Evolutionary conservation across 2,888 invertebrate genomes (phyloP), one percentile per base, ranked within the genome.

Genomic region (Agriopis aurantiaria): DNA sequence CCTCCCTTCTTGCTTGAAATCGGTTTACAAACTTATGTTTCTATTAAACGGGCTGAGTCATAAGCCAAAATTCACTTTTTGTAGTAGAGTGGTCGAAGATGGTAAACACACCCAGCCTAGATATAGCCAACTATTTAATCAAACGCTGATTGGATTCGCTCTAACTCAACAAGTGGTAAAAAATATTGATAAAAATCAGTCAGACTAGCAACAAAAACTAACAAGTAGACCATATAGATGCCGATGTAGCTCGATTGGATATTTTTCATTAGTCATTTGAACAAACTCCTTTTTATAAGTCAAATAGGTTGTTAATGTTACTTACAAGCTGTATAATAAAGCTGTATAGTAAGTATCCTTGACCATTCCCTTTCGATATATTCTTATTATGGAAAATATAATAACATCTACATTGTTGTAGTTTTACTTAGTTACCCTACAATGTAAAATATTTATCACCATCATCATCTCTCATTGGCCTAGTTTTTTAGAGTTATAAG

Each of bases 141-240:
- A 57, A 43, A 43, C 7, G 52, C 11, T 60, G 17, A 65, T 59
- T 69, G 48, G 55, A 45, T 68, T 49, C 6, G 56, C 12, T 51
- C 11, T 33, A 45, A 58, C 6, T 7, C 12, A 51, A 61, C 17
- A 56, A 51, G 51, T 40, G 17, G 11, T 41, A 64, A 72, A 71
- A 72, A 68, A 71, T 58, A 52, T 43, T 4, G 71, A 73, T 71
- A 61, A 58, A 23, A 45, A 75, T 73, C 71, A 62, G 58, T 66
- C 64, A 69, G 67, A 72, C 71, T 43, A 14, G 12, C n/a, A 12
- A 72, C 59, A 75, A 75, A 73, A 75, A 51, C 52, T 23, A 53
- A 40, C 10, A 10, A 40, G 55, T 17, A 65, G 53, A 71, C 53
- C 33, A 23, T 23, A 23, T 23, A 68, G 60, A 74, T 69, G 62